Evolutionary conservation across 2,113 vertebrate species (phyloP).

Genomic region (Empidonax alnorum): DNA sequence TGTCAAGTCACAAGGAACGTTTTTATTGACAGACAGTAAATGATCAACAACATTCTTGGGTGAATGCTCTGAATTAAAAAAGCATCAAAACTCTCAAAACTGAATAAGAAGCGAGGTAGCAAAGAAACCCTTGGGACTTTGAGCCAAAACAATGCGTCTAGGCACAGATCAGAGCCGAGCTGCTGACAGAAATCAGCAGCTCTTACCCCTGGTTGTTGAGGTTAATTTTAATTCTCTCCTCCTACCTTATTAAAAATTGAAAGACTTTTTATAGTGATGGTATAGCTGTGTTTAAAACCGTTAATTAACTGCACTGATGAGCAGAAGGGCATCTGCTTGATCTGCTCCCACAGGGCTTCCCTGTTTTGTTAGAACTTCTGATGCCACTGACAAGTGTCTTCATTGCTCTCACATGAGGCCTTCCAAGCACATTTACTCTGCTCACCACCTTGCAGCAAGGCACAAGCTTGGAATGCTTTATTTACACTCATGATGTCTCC

Average conservation of each 20-base stretch:
- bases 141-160: not conserved
- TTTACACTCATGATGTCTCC: not conserved
- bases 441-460: not conserved
- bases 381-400: not conserved
- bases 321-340: not conserved
- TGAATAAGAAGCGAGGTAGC: not conserved
- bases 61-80: not conserved
- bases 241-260: not conserved
- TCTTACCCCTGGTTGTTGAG: not conserved
- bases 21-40: not conserved
- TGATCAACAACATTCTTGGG: not conserved
- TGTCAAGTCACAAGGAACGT: not conserved
- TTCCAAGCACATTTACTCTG: not conserved
- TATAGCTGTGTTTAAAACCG: conserved; percentile 20
- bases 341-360: not conserved
- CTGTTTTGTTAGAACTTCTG: not conserved
- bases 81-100: not conserved
- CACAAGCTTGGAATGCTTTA: not conserved
- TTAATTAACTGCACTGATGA: not conserved
- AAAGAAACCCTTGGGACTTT: not conserved
- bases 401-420: not conserved
- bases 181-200: not conserved
- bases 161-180: not conserved
- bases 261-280: not conserved
- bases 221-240: conserved; percentile 21